phyloP scores from a whole-genome alignment of 2,113 vertebrate genomes.

The Tychaedon coryphoeus region DNA sequence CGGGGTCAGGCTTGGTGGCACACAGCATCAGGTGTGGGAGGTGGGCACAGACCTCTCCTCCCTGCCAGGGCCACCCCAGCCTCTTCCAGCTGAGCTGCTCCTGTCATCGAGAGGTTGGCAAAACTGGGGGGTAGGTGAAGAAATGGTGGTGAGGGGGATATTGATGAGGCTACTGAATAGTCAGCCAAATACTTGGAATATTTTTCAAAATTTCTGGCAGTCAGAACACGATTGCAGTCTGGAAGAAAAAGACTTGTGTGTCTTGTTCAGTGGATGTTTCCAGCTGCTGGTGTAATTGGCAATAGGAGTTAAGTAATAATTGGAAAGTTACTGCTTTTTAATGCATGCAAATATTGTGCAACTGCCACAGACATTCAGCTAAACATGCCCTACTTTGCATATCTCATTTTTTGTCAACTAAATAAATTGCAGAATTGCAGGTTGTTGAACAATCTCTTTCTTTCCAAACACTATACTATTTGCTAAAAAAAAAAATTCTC shows the following conservation, averaged over 20 bases:
- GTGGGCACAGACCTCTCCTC: background rate
- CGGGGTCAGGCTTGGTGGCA: background rate
- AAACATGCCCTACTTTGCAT: background rate
- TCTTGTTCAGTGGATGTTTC: background rate
- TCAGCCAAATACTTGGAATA: conserved; percentile 37
- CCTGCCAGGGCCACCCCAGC: background rate
- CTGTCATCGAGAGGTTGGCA: background rate
- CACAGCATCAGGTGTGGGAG: fast-evolving
- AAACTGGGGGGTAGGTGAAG: background rate
- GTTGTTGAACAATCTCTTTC: background rate
- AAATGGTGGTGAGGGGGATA: background rate
- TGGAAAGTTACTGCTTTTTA: background rate
- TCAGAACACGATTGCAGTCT: background rate
- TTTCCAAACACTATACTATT: background rate
- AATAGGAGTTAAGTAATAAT: background rate
- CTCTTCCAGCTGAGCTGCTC: background rate
- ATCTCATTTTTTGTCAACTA: background rate
- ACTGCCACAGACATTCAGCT: background rate
- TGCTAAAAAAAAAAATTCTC: background rate
- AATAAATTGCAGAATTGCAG: background rate
- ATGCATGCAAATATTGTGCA: background rate
- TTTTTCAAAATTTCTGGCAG: background rate
- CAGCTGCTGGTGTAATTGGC: background rate
- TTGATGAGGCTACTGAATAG: background rate
- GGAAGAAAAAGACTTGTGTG: background rate